Evolutionary conservation across 2,113 vertebrate species (phyloP), one percentile per base, ranked within the genome.

Genomic region (Gyps fulvus): DNA sequence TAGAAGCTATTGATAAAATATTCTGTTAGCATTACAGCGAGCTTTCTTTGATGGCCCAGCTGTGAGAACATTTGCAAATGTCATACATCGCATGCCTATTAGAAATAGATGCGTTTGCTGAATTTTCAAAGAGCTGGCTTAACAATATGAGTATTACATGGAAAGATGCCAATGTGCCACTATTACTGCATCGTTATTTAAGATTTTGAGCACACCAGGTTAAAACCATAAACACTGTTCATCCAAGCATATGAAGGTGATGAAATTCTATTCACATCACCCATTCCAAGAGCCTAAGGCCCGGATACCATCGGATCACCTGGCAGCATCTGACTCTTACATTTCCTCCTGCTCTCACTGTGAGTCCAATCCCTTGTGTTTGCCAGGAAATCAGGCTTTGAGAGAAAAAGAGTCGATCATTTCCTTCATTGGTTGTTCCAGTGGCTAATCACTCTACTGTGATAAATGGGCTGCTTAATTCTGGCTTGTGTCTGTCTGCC

Each of bases 41-140:
- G 78, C 26, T 92, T 91, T 59, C 83, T 74, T 83, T 79, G 65
- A 74, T 67, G 58, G 52, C 59, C 52, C 86, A 92, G 93, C 86
- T 95, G 91, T 72, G 81, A 87, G 87, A 87, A 87, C 49, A 79
- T 38, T 95, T 82, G 87, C 77, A 84, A 71, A 82, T 67, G 57
- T 78, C 55, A 34, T 45, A 29, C 27, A 58, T 63, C 7, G 5
- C 49, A 49, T 2, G 36, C 32, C 57, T 79, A 19, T 74, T 90
- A 88, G 55, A 92, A 90, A 91, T 70, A 66, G 76, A 91, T 50
- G 81, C 3, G 1, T 49, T 89, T 67, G 38, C 57, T 93, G 89
- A 74, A 85, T 89, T 95, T 63, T 72, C 70, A 82, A 95, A 95
- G 83, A 83, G 69, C 52, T 61, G 59, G 23, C 69, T 61, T 62